Base-by-base conservation (phyloP, 2,797 vertebrate species). In the Zenarchopterus dispar region DNA sequence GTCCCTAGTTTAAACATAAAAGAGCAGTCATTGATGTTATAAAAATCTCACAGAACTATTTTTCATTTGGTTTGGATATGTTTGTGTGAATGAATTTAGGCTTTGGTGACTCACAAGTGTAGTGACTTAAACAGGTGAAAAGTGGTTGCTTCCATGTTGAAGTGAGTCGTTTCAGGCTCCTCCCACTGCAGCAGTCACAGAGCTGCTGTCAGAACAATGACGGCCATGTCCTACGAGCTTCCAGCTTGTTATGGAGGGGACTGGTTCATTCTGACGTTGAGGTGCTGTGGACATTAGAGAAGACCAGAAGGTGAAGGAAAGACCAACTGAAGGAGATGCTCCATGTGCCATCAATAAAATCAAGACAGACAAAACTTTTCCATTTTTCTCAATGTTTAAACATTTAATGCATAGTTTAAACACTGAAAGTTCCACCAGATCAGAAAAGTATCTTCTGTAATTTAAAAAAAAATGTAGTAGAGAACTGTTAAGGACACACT, bases 171-270 rank as follows among this genome's bases (percentile, higher is more conserved):
- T 24, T 53, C 19, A 22, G 58, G 50, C 47, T 24, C 1, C 49
- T 70, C 39, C 53, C 48, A 48, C 53, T 11, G 75, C 73, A 46
- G 73, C 60, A 54, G 66, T 68, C 60, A 22, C 61, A 48, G 18
- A 55, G 72, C 67, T 75, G 59, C 65, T 67, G 80, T 39, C 58
- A 50, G 44, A 70, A 84, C 75, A 81, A 83, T 77, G 62, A 70
- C 45, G 3, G 69, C 76, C 74, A 84, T 6, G 52, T 26, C 56
- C 75, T 10, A 23, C 50, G 1, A 51, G 67, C 53, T 68, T 81
- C 71, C 72, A 76, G 81, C 61, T 56, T 57, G 46, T 23, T 33
- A 57, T 61, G 58, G 1, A 19, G 66, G 56, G 64, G 53, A 55
- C 58, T 4, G 56, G 47, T 22, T 63, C 41, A 39, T 33, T 24